Evolutionary conservation across 2,113 vertebrate genomes (phyloP).

Genomic region (Myodes glareolus): DNA sequence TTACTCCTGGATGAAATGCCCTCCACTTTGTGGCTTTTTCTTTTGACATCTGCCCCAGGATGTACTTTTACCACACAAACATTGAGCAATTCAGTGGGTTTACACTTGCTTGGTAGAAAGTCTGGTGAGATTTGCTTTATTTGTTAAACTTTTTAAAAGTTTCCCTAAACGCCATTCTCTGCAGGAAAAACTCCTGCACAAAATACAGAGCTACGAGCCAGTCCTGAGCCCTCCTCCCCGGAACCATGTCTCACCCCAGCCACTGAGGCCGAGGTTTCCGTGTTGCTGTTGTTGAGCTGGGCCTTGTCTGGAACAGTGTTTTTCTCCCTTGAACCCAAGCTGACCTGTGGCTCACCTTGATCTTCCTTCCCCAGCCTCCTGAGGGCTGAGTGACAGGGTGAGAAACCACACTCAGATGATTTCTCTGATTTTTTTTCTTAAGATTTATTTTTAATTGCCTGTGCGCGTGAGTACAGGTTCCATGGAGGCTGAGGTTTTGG

Average conservation of each 20-base stretch:
- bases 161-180: conserved; percentile 49
- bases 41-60: not conserved
- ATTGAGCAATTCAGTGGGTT: conserved; percentile 59
- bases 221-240: not conserved
- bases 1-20: not conserved
- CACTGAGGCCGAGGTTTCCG: not conserved
- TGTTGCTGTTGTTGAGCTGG: not conserved
- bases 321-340: not conserved
- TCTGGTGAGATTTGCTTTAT: conserved; percentile 11
- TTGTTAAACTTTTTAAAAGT: conserved; percentile 2
- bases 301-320: not conserved
- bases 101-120: conserved; percentile 48
- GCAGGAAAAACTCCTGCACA: conserved; percentile 8
- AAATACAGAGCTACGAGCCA: not conserved
- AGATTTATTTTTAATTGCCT: not conserved
- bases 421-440: not conserved
- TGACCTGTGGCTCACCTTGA: not conserved
- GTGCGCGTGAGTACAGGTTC: too few species aligned
- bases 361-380: not conserved
- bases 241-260: not conserved
- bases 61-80: conserved; percentile 62
- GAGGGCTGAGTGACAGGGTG: not conserved
- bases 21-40: not conserved
- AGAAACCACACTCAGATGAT: not conserved
- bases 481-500: not conserved